These are phyloP conservation scores for Porites divaricata DNA, from an alignment of 92 coral and sea anemone genomes.

Conservation along the genomic window DNA sequence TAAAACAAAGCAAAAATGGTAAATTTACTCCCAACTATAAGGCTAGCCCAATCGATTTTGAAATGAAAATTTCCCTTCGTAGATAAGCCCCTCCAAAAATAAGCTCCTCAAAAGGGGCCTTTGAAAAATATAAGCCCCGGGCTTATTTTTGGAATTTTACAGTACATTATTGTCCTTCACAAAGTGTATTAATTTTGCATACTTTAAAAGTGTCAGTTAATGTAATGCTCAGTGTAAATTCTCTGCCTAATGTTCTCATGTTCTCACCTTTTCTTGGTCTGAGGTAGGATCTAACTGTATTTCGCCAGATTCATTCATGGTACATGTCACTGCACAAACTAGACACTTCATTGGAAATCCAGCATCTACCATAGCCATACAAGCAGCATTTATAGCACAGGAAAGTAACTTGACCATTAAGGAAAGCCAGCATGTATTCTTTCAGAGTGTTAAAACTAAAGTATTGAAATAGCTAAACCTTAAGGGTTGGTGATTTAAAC, in stretches of 20 bases:
- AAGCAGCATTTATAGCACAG: constrained; percentile 94
- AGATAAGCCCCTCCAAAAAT: no score
- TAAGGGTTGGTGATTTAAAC: no score
- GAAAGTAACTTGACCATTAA: constrained; percentile 71
- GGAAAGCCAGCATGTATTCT: background rate
- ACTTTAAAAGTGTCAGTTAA: background rate
- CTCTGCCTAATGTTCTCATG: background rate
- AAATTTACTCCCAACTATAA: no score
- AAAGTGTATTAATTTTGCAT: no score
- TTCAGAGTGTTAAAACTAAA: background rate
- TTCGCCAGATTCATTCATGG: constrained; percentile 62
- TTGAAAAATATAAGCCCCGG: no score
- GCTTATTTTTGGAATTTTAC: no score
- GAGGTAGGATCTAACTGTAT: constrained; percentile 83
- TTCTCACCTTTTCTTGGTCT: constrained; percentile 83
- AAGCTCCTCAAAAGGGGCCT: no score
- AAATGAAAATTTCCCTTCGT: no score
- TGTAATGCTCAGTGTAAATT: background rate
- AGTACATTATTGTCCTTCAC: no score
- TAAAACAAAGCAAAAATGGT: no score
- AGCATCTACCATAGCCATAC: constrained; percentile 96
- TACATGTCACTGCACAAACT: constrained; percentile 85
- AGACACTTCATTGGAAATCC: constrained; percentile 95
- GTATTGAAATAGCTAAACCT: background rate
- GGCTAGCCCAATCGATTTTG: no score